Conservation (phyloP, 2,113 vertebrate species). For the Pomatostomus ruficeps region DNA sequence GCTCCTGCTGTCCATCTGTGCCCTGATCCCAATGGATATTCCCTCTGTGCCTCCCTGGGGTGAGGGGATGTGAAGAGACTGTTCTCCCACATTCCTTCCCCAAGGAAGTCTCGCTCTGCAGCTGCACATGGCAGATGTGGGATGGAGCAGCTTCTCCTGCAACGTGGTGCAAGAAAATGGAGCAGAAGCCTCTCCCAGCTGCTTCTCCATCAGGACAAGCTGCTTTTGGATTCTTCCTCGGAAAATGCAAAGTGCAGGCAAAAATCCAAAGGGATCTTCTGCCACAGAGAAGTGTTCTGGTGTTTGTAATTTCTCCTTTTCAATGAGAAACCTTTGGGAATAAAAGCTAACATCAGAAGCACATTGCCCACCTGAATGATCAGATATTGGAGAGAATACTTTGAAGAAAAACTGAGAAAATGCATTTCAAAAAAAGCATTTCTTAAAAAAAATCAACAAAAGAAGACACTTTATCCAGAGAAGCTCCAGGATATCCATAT, state of each 20-base stretch:
- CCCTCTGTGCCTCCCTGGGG: neutral
- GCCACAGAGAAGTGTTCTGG: neutral
- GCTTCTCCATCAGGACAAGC: neutral
- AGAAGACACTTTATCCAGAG: neutral
- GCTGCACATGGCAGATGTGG: neutral
- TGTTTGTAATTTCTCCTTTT: neutral
- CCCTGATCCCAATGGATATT: neutral
- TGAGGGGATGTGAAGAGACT: neutral
- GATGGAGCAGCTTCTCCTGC: neutral
- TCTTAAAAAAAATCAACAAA: neutral
- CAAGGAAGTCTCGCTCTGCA: neutral
- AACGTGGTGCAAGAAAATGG: fast-evolving
- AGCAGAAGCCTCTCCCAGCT: neutral
- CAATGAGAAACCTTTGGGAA: neutral
- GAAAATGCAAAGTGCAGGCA: neutral
- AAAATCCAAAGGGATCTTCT: neutral
- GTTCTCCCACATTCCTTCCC: neutral
- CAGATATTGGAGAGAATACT: neutral
- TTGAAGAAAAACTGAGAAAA: neutral
- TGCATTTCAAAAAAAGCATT: neutral
- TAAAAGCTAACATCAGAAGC: neutral
- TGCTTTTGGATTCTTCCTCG: neutral
- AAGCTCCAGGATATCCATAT: neutral
- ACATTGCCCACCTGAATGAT: fast-evolving
- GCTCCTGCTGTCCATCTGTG: neutral